A percentile compares a stretch with the other conserved stretches of the same genome.
Evolutionary conservation across 2,797 vertebrate species (phyloP).

Genomic region (Buceros bicornis): DNA sequence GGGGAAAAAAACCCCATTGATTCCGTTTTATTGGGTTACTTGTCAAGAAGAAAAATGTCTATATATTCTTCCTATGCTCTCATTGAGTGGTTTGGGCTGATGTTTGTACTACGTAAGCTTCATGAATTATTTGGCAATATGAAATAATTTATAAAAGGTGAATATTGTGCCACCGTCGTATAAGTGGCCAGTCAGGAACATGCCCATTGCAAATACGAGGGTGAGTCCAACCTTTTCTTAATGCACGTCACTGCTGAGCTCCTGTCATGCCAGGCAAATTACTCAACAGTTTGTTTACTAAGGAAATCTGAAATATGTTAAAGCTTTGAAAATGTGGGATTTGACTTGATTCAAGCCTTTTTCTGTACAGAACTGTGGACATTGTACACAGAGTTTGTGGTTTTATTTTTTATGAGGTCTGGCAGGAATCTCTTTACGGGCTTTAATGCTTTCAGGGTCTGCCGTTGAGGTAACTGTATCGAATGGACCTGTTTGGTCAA

Average conservation of each 20-base stretch:
- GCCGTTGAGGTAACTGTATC: background rate
- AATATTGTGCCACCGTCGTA: background rate
- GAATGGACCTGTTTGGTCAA: background rate
- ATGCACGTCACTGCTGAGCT: background rate
- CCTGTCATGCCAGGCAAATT: background rate
- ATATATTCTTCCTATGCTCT: background rate
- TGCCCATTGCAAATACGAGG: background rate
- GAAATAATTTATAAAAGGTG: background rate
- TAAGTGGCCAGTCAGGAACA: background rate
- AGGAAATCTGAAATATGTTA: background rate
- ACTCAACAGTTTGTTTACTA: background rate
- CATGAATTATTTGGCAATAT: background rate
- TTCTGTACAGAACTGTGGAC: background rate
- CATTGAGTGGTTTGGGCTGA: background rate
- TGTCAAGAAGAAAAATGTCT: background rate
- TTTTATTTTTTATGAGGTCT: background rate
- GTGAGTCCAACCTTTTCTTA: background rate
- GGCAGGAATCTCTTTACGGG: background rate
- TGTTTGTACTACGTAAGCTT: background rate
- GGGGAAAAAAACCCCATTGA: background rate
- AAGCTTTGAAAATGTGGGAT: background rate
- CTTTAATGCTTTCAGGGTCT: background rate
- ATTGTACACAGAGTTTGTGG: background rate
- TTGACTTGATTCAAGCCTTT: background rate
- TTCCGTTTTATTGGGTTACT: background rate